A percentile compares a stretch with the other conserved stretches of the same genome.
phyloP scores from a whole-genome alignment of 1,140 invertebrate genomes.

The Agrypnia vestita region DNA sequence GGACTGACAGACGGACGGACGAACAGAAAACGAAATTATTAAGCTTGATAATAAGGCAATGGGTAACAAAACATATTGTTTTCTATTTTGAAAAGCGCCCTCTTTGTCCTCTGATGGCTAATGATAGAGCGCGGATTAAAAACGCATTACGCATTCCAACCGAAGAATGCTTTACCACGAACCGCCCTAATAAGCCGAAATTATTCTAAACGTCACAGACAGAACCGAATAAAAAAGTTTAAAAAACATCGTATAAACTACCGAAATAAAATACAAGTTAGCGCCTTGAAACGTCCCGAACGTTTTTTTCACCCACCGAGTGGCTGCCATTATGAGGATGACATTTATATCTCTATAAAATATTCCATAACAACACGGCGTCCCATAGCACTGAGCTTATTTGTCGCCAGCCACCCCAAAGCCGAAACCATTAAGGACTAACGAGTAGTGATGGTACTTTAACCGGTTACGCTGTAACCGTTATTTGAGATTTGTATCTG shows the following conservation, averaged over 20 bases:
- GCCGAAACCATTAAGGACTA: slow-evolving; percentile 9
- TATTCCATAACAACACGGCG: slow-evolving; percentile 43
- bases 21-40: too few relatives aligned
- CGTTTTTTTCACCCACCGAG: not conserved
- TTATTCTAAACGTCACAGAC: slow-evolving; percentile 34
- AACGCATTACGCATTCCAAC: slow-evolving; percentile 13
- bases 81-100: not conserved
- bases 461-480: too few relatives aligned
- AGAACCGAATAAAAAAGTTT: not conserved
- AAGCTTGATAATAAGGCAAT: too few relatives aligned
- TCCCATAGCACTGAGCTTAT: slow-evolving; percentile 36
- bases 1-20: too few relatives aligned
- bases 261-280: slow-evolving; percentile 32
- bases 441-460: too few relatives aligned
- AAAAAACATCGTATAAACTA: slow-evolving; percentile 27
- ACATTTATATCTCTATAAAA: slow-evolving; percentile 56
- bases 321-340: slow-evolving; percentile 48
- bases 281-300: slow-evolving; percentile 8
- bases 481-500: too few relatives aligned
- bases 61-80: not conserved
- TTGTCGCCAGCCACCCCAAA: slow-evolving; percentile 13
- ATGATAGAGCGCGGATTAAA: slow-evolving; percentile 2
- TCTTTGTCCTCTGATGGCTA: not conserved
- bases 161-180: not conserved
- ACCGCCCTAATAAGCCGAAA: not conserved